phyloP scores from a whole-genome alignment of 2,113 vertebrate genomes.

The Chrysochloris asiatica region DNA sequence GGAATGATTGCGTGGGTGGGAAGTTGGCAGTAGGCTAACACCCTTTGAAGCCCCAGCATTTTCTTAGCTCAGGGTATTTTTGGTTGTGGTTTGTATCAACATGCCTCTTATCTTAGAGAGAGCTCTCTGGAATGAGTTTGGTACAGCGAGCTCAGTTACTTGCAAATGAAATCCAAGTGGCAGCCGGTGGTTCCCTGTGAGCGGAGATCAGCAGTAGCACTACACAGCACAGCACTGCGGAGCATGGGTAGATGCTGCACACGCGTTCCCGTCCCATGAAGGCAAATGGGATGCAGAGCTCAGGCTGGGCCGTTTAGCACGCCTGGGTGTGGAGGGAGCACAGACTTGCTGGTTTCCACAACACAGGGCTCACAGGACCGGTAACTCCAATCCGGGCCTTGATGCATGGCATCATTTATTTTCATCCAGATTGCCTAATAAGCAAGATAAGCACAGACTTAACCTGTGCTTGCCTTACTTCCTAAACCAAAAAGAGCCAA shows the following conservation, averaged over 20 bases:
- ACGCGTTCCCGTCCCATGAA: background rate
- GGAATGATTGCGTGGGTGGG: background rate
- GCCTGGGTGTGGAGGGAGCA: no score
- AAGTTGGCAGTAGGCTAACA: background rate
- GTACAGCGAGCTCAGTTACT: background rate
- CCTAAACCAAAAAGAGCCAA: no score
- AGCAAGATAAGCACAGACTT: no score
- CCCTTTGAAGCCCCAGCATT: background rate
- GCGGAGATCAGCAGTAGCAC: background rate
- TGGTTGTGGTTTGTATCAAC: background rate
- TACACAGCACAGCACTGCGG: no score
- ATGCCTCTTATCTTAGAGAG: background rate
- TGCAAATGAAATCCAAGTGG: background rate
- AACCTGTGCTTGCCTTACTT: no score
- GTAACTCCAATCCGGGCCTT: background rate
- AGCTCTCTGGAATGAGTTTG: background rate
- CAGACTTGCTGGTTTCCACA: background rate
- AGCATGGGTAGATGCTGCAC: background rate
- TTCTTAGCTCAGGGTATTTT: background rate
- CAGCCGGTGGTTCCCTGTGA: background rate
- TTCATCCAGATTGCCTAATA: background rate
- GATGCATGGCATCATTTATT: background rate
- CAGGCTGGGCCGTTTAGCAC: background rate
- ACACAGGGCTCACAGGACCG: background rate
- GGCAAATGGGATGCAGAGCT: background rate